These are phyloP conservation scores for Irena cyanogastra DNA, from an alignment of 2,113 vertebrate genomes.

Conservation along the genomic window DNA sequence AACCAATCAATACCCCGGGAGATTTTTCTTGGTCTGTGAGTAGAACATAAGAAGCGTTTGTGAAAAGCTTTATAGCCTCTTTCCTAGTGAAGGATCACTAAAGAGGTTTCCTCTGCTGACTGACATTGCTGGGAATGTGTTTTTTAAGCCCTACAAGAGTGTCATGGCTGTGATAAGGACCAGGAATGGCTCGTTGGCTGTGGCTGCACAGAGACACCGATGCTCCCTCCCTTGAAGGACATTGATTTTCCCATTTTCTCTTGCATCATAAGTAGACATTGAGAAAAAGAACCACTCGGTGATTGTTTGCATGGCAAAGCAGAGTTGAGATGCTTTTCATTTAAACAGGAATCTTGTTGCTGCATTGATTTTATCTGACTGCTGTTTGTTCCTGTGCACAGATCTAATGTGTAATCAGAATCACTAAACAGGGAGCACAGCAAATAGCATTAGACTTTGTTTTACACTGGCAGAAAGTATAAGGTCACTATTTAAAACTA, in stretches of 20 bases:
- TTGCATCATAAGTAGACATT: conserved; percentile 58
- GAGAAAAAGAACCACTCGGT: conserved; percentile 35
- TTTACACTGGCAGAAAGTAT: not conserved
- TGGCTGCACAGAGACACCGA: not conserved
- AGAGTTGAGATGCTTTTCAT: conserved; percentile 61
- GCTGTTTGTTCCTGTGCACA: conserved; percentile 57
- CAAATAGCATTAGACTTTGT: not conserved
- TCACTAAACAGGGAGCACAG: conserved; percentile 24
- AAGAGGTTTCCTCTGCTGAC: conserved; percentile 57
- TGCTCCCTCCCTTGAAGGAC: conserved; percentile 9
- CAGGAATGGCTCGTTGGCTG: not conserved
- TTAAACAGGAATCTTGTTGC: conserved; percentile 64
- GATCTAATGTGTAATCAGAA: conserved; percentile 64
- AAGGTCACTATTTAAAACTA: not conserved
- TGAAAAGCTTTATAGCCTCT: conserved; percentile 59
- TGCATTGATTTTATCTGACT: conserved; percentile 71
- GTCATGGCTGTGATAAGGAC: conserved; percentile 41
- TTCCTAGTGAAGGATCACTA: conserved; percentile 52
- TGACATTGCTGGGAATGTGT: conserved; percentile 5
- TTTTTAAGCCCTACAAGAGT: conserved; percentile 7
- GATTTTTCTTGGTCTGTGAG: not conserved
- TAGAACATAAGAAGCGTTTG: conserved; percentile 24
- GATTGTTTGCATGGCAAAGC: conserved; percentile 60
- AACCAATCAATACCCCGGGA: not conserved
- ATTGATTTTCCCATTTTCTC: conserved; percentile 56